A percentile compares a stretch with the other conserved stretches of the same genome.
Conservation (phyloP, 2,113 vertebrate genomes). For the Tyrannus savana region DNA sequence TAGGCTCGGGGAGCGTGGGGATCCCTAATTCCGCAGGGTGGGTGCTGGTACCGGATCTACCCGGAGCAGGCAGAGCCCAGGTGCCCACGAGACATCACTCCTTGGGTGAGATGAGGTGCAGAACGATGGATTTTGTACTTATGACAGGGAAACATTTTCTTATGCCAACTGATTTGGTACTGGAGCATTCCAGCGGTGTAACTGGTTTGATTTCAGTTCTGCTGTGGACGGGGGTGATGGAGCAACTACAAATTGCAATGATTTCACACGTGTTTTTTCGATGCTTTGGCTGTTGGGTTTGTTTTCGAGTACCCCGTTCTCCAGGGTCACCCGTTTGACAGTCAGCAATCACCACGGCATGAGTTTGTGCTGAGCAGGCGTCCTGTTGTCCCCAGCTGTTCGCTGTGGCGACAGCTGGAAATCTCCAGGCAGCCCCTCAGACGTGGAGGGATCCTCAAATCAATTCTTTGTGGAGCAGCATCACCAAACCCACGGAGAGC, state of each 20-base stretch:
- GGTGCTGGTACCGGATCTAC: fast-evolving
- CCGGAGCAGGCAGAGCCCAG: fast-evolving
- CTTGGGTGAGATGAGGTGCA: fast-evolving
- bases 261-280: fast-evolving
- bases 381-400: background rate
- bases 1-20: fast-evolving
- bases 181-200: background rate
- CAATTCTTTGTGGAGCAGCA: background rate
- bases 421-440: background rate
- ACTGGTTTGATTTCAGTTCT: background rate
- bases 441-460: background rate
- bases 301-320: background rate
- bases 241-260: too few species aligned
- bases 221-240: background rate
- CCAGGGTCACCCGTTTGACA: background rate
- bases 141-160: fast-evolving
- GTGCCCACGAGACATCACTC: fast-evolving
- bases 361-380: background rate
- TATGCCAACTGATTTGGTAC: background rate
- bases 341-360: background rate
- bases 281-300: background rate
- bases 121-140: background rate
- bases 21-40: fast-evolving
- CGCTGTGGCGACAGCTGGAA: background rate
- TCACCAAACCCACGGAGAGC: background rate